These are phyloP conservation scores for Romanogobio albipinnatus DNA, from an alignment of 2,113 vertebrate genomes.

Conservation along the genomic window DNA sequence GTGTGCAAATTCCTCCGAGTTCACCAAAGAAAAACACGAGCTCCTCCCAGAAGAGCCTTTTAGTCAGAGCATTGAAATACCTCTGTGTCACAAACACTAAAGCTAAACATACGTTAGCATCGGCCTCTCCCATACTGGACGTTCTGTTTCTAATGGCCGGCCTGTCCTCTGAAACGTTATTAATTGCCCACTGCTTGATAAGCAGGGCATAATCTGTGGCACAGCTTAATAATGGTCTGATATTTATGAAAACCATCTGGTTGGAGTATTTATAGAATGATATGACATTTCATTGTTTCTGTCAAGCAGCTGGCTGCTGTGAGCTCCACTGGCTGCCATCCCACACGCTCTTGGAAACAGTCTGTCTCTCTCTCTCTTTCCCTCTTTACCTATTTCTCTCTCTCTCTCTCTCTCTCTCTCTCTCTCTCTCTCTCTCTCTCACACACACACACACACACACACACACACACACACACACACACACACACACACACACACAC, in stretches of 20 bases:
- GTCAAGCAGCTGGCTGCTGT: slow-evolving; percentile 78
- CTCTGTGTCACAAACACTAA: slow-evolving; percentile 60
- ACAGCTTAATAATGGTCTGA: slow-evolving; percentile 70
- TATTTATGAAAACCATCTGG: slow-evolving; percentile 76
- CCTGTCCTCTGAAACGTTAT: slow-evolving; percentile 52
- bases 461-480: too few relatives aligned
- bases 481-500: not conserved
- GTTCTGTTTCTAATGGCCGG: slow-evolving; percentile 31
- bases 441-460: not conserved
- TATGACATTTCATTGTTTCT: slow-evolving; percentile 78
- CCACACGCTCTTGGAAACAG: slow-evolving; percentile 63
- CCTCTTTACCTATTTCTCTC: slow-evolving; percentile 48
- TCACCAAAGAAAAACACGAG: slow-evolving; percentile 59
- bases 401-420: slow-evolving; percentile 54
- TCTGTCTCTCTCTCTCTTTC: slow-evolving; percentile 33
- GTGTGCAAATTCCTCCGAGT: slow-evolving; percentile 52
- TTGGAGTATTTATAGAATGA: slow-evolving; percentile 78
- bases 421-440: slow-evolving; percentile 15
- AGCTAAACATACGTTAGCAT: slow-evolving; percentile 55
- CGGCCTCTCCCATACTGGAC: slow-evolving; percentile 36
- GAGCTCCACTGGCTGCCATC: slow-evolving; percentile 71
- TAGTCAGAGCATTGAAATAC: slow-evolving; percentile 45
- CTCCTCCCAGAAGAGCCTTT: slow-evolving; percentile 17
- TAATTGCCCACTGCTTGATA: slow-evolving; percentile 61
- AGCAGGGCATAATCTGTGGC: slow-evolving; percentile 64